phyloP scores from a whole-genome alignment of 2,113 vertebrate species.

The Callaeas wilsoni region DNA sequence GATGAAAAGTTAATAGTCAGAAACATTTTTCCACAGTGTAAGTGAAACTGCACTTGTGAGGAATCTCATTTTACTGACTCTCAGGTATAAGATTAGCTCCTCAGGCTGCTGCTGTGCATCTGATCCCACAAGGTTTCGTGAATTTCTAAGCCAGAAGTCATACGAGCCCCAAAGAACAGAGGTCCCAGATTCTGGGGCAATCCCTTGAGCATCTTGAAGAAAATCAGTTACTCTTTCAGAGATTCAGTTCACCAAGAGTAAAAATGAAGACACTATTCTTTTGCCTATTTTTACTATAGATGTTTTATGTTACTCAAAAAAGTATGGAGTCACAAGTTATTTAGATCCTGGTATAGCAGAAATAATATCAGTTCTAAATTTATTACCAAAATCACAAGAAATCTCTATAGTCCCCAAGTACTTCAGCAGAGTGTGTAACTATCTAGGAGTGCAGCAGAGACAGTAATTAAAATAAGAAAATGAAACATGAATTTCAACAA shows the following conservation, averaged over 20 bases:
- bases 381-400: background rate
- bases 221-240: background rate
- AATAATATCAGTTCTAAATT: background rate
- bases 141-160: background rate
- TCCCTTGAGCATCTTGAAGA: background rate
- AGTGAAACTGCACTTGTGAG: background rate
- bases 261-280: background rate
- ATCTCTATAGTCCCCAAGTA: background rate
- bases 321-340: background rate
- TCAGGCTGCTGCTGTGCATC: background rate
- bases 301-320: background rate
- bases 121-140: background rate
- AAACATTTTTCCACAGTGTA: background rate
- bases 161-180: background rate
- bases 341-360: background rate
- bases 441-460: background rate
- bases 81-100: background rate
- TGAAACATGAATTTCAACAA: constrained; percentile 23
- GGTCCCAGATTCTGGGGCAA: background rate
- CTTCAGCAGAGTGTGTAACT: background rate
- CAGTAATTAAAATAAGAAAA: constrained; percentile 31
- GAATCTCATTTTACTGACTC: background rate
- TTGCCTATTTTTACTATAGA: background rate
- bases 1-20: background rate
- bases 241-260: background rate